Conservation (phyloP, 2,888 invertebrate species). For the Orchesellides sinensis region DNA sequence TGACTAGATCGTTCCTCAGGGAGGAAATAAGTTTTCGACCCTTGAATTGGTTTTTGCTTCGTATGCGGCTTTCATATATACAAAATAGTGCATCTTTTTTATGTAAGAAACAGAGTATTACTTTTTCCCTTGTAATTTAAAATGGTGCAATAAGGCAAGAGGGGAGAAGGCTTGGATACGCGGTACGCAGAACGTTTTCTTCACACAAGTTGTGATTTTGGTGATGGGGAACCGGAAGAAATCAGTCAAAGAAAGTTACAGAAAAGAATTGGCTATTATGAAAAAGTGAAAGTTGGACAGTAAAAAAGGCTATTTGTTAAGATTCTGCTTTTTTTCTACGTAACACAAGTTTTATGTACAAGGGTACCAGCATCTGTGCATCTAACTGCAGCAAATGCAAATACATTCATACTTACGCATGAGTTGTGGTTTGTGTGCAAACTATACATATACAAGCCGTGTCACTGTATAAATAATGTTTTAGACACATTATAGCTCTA, state of each 20-base stretch:
- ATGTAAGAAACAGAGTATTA: conserved; percentile 2
- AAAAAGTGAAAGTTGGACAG: conserved; percentile 2
- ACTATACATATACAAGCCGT: too few relatives aligned
- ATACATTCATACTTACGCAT: too few relatives aligned
- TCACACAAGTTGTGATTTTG: conserved; percentile 9
- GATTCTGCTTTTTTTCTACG: too few relatives aligned
- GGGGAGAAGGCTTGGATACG: neutral
- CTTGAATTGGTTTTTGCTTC: conserved; percentile 42
- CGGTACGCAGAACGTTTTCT: neutral
- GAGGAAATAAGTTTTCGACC: conserved; percentile 64
- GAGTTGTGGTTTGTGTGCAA: too few relatives aligned
- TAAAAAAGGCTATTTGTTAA: neutral
- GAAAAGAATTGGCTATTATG: neutral
- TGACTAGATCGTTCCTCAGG: conserved; percentile 65
- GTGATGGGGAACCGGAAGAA: conserved; percentile 1
- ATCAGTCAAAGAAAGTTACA: conserved; percentile 29
- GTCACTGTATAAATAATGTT: too few relatives aligned
- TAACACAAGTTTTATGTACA: too few relatives aligned
- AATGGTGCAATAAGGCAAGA: conserved; percentile 30
- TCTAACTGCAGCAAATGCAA: too few relatives aligned
- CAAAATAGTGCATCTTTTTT: neutral
- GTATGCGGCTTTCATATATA: too few relatives aligned
- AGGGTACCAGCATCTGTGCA: too few relatives aligned
- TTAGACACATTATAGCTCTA: too few relatives aligned
- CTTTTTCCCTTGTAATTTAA: conserved; percentile 28